Evolutionary conservation across 2,888 invertebrate species (phyloP).

Genomic region (Chrysotoxum bicinctum): DNA sequence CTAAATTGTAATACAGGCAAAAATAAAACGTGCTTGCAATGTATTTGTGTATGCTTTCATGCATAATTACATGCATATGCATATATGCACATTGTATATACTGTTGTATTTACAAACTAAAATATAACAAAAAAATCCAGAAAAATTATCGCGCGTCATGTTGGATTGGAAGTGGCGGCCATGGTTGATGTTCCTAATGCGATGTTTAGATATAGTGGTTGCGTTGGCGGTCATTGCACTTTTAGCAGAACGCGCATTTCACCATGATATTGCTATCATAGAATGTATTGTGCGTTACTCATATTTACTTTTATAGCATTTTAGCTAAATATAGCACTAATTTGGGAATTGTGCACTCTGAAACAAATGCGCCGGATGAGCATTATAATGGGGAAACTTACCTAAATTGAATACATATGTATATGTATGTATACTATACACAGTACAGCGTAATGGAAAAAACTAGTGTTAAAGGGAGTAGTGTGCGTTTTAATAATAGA

Average conservation of each 20-base stretch:
- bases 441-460: conserved; percentile 25
- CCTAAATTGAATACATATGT: too few species aligned
- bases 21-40: neutral
- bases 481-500: conserved; percentile 62
- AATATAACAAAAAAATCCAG: conserved; percentile 1
- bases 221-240: conserved; percentile 71
- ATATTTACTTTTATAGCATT: conserved; percentile 24
- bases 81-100: neutral
- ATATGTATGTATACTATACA: too few species aligned
- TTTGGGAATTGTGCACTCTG: conserved; percentile 60
- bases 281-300: conserved; percentile 32
- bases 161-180: conserved; percentile 67
- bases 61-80: neutral
- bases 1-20: neutral
- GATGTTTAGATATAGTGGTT: conserved; percentile 48
- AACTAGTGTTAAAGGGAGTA: conserved; percentile 26
- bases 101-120: too few species aligned
- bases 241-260: conserved; percentile 59
- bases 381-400: neutral
- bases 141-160: conserved; percentile 62
- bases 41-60: neutral
- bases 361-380: conserved; percentile 17
- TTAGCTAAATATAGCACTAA: conserved; percentile 66
- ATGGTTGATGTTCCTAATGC: conserved; percentile 34
- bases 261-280: conserved; percentile 33